These are phyloP conservation scores for Rhinolophus sinicus DNA, from an alignment of 2,113 vertebrate genomes.

Conservation along the genomic window DNA sequence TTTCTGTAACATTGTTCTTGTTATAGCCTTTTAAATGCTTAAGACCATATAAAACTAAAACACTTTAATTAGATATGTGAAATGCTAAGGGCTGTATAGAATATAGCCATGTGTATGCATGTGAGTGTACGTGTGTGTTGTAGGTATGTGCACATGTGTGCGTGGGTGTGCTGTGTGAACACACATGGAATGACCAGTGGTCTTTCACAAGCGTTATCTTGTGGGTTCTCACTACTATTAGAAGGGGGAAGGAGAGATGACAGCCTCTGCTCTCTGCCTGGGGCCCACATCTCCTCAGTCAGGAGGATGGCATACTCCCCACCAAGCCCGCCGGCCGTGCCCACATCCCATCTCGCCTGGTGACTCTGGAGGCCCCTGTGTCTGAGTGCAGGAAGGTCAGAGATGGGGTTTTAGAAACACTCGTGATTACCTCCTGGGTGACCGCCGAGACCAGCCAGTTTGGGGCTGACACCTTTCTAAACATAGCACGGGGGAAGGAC, in stretches of 20 bases:
- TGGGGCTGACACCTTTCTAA: slow-evolving; percentile 76
- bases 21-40: neutral
- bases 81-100: neutral
- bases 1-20: neutral
- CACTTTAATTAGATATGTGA: neutral
- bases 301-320: fast-evolving
- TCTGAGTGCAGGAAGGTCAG: slow-evolving; percentile 54
- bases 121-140: neutral
- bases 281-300: neutral
- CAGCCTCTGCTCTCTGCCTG: neutral
- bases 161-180: neutral
- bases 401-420: slow-evolving; percentile 68
- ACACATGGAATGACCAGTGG: fast-evolving
- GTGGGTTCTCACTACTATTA: neutral
- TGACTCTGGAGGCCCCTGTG: neutral
- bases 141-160: neutral
- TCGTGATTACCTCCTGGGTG: slow-evolving; percentile 69
- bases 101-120: neutral
- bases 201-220: fast-evolving
- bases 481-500: slow-evolving; percentile 57
- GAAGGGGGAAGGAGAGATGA: fast-evolving
- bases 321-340: fast-evolving
- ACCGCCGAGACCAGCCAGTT: neutral
- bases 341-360: fast-evolving
- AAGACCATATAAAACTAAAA: neutral